phyloP scores from a whole-genome alignment of 2,113 vertebrate species.

The Oreotrochilus melanogaster region DNA sequence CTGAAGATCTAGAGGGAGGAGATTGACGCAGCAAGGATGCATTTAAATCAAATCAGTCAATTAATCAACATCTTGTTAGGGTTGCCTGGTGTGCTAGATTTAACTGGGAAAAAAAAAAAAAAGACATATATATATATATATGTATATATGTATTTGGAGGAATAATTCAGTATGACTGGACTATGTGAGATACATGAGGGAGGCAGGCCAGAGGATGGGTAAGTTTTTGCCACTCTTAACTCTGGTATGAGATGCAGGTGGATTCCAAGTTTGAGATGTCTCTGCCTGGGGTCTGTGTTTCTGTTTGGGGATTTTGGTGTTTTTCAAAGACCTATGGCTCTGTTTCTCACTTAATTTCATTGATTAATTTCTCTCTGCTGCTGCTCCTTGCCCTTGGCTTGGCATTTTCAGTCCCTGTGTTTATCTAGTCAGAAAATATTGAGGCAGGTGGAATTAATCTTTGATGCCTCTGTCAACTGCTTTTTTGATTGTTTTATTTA shows the following conservation, averaged over 20 bases:
- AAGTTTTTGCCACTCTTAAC: background rate
- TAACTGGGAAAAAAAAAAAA: background rate
- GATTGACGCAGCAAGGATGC: background rate
- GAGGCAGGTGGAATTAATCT: background rate
- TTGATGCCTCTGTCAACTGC: background rate
- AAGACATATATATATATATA: background rate
- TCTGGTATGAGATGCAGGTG: background rate
- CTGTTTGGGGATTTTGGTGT: background rate
- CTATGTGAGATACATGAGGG: background rate
- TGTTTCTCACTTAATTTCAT: background rate
- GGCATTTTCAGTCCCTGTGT: background rate
- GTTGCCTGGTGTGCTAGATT: background rate
- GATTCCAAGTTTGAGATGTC: background rate
- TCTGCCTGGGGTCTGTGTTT: background rate
- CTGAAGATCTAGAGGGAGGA: conserved; percentile 51
- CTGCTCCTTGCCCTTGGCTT: background rate
- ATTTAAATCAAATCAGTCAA: conserved; percentile 42
- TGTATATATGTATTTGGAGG: background rate
- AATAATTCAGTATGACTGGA: background rate
- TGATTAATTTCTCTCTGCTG: background rate
- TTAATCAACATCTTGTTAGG: conserved; percentile 47
- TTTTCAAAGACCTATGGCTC: background rate
- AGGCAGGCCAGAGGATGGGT: background rate
- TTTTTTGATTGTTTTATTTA: background rate
- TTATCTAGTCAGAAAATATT: background rate